Percentiles rank a stretch among this genome's conserved stretches.
Conservation (phyloP, 2,888 invertebrate species). For the Neoitamus cyanurus region DNA sequence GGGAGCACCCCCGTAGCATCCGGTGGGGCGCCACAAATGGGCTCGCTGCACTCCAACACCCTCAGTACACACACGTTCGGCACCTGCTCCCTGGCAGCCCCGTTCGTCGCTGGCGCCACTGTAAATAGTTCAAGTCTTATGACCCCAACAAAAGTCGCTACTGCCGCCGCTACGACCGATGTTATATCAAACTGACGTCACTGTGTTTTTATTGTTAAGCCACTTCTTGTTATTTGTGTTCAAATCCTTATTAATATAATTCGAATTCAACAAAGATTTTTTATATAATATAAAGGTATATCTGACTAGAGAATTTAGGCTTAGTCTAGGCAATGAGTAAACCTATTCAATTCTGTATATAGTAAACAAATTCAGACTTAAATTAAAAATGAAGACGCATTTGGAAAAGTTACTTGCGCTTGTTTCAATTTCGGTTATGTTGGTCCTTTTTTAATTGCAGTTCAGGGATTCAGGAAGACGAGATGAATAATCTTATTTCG, state of each 20-base stretch:
- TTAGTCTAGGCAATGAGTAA: conserved; percentile 35
- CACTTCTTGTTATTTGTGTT: conserved; percentile 44
- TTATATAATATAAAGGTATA: conserved; percentile 38
- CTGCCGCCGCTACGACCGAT: conserved; percentile 50
- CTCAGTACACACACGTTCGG: conserved; percentile 64
- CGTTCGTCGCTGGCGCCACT: conserved; percentile 55
- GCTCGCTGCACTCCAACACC: conserved; percentile 52
- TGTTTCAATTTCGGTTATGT: not conserved
- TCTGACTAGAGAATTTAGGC: conserved; percentile 27
- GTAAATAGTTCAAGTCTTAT: conserved; percentile 44
- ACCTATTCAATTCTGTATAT: conserved; percentile 27
- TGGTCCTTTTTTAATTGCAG: not conserved
- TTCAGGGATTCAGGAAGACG: too few species aligned
- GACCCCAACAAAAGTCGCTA: conserved; percentile 36
- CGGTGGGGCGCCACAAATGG: not conserved
- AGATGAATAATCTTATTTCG: too few species aligned
- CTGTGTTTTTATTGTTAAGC: conserved; percentile 45
- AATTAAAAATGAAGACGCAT: conserved; percentile 38
- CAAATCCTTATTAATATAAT: conserved; percentile 42
- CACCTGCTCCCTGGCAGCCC: conserved; percentile 62
- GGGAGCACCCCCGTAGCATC: not conserved
- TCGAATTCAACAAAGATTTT: conserved; percentile 38
- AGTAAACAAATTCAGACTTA: conserved; percentile 25
- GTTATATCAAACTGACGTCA: conserved; percentile 52
- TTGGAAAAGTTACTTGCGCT: not conserved